Base-by-base conservation (phyloP, 2,888 invertebrate genomes). In the Margaritifera margaritifera region DNA sequence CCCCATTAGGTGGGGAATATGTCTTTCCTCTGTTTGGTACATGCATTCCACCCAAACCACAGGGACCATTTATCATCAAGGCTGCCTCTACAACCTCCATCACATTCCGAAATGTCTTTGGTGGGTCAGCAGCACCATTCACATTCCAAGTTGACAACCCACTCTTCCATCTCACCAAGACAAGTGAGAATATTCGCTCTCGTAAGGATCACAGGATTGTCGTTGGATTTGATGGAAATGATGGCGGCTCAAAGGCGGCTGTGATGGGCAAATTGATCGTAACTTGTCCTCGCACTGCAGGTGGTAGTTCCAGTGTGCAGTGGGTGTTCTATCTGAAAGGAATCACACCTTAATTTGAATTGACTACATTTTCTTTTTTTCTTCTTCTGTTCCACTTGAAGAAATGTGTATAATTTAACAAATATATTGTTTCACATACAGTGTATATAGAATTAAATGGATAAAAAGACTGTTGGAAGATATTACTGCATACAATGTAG, bases 61-160 rank as follows among this genome's bases (percentile, higher is more conserved):
- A 91, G 84, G 92, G 92, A 31, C 92, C 92, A 0, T 90, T 88
- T 77, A 81, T 83, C 8, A 82, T 92, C 31, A 90, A 88, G 75
- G 84, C 89, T 15, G 90, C 90, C 18, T 81, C 82, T 4, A 88
- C 84, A 20, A 84, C 87, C 1, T 75, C 86, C 11, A 90, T 92
- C 74, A 84, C 87, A n/a, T 92, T 92, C 84, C 86, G 89, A 67
- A 92, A 92, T 80, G 90, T 91, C 8, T 92, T 91, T 77, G 79
- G 82, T 8, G 86, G 87, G 54, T 82, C 88, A 8, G 87, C 88
- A 51, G 84, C 83, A 18, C 42, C 42, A 15, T 92, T 91, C 79
- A 82, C 82, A 24, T 91, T 90, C 82, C 84, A 85, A 66, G 87
- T 90, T 19, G 91, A 91, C 80, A 90, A 91, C 63, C 89, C 90